A percentile compares a stretch with the other conserved stretches of the same genome.
phyloP scores from a whole-genome alignment of 2,888 invertebrate genomes.

The Amitus sp. region DNA sequence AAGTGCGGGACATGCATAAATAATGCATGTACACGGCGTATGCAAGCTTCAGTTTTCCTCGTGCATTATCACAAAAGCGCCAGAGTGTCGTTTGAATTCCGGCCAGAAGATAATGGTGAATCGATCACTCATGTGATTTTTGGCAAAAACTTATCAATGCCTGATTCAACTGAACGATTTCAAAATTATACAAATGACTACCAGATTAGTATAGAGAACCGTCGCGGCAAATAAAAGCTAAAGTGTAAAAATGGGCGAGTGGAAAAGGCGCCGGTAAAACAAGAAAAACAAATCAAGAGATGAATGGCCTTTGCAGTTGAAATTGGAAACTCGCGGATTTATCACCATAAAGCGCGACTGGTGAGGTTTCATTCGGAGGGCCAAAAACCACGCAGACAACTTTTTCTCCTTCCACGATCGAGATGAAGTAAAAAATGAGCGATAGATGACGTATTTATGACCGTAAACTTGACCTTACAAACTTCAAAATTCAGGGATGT shows the following conservation, averaged over 20 bases:
- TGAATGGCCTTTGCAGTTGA: constrained; percentile 47
- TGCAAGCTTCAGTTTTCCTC: constrained; percentile 22
- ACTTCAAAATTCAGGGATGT: no score
- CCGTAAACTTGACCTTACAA: no score
- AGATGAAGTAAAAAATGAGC: neutral
- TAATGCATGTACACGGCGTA: constrained; percentile 28
- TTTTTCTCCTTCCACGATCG: neutral
- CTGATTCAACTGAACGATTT: constrained; percentile 48
- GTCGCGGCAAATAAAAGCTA: constrained; percentile 15
- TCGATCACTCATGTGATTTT: constrained; percentile 42
- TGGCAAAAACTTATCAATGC: constrained; percentile 45
- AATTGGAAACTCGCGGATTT: constrained; percentile 50
- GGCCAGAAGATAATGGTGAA: constrained; percentile 38
- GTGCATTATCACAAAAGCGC: constrained; percentile 40
- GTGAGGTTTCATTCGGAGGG: constrained; percentile 10
- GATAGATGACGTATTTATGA: no score
- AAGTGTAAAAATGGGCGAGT: constrained; percentile 9
- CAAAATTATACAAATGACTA: constrained; percentile 58
- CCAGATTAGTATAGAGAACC: constrained; percentile 50
- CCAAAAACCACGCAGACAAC: neutral
- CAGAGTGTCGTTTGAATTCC: constrained; percentile 41
- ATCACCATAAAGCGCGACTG: constrained; percentile 40
- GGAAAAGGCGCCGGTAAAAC: constrained; percentile 1
- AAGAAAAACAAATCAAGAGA: constrained; percentile 29
- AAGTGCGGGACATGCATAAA: constrained; percentile 1